Percentiles rank a stretch among this genome's conserved stretches.
These are phyloP conservation scores for Holothuria glaberrima DNA, from an alignment of 35 echinoderm and acorn worm species.

Conservation along the genomic window DNA sequence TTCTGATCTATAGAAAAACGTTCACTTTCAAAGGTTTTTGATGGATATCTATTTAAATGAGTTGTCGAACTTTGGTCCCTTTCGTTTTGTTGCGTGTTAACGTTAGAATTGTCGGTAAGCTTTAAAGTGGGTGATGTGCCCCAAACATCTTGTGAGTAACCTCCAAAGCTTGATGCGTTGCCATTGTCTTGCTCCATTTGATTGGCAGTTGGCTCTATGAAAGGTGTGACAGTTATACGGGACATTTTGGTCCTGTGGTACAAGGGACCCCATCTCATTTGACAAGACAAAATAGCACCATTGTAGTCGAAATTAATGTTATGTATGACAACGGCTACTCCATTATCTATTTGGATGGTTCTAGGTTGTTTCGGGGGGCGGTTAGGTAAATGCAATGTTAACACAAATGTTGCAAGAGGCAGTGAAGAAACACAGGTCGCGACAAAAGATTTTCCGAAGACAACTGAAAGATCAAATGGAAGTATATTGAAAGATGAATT, in stretches of 20 bases:
- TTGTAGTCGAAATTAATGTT: neutral
- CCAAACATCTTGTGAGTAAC: neutral
- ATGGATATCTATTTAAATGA: neutral
- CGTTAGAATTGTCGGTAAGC: neutral
- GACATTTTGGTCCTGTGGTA: neutral
- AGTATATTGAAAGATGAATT: constrained; percentile 20
- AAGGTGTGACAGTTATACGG: neutral
- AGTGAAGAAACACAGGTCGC: constrained; percentile 9
- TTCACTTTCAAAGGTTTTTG: too few relatives aligned
- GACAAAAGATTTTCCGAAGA: neutral
- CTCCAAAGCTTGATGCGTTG: neutral
- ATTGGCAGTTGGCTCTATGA: neutral
- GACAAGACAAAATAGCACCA: constrained; percentile 25
- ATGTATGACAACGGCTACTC: neutral
- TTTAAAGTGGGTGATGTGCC: neutral
- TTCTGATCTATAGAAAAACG: too few relatives aligned
- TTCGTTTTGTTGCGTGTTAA: neutral
- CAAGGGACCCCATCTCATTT: constrained; percentile 20
- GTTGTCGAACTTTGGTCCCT: neutral
- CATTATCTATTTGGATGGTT: neutral
- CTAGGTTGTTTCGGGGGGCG: neutral
- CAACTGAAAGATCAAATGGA: neutral
- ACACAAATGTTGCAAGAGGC: neutral
- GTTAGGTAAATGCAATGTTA: constrained; percentile 25
- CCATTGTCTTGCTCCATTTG: neutral